A percentile compares a stretch with the other conserved stretches of the same genome.
phyloP scores from a whole-genome alignment of 1,140 invertebrate genomes.

The Zaprionus vittiger region DNA sequence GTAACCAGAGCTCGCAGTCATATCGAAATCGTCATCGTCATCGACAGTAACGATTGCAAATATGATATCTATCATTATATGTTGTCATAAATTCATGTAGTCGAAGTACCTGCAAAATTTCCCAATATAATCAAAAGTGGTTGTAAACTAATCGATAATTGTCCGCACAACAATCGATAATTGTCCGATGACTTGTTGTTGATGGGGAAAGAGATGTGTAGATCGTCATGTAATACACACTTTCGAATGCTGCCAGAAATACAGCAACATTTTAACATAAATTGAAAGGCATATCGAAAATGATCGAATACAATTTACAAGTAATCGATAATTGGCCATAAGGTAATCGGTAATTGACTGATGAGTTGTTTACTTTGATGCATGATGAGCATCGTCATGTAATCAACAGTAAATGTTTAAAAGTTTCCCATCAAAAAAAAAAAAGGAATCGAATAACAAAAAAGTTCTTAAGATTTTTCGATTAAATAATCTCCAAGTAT shows the following conservation, averaged over 20 bases:
- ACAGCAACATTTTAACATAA: not conserved
- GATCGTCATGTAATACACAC: not conserved
- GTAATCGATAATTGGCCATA: not conserved
- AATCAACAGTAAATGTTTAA: not conserved
- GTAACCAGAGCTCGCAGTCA: slow-evolving; percentile 51
- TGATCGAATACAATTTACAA: not conserved
- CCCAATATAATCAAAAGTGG: not conserved
- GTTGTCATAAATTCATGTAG: slow-evolving; percentile 1
- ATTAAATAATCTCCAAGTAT: not conserved
- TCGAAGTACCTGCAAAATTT: slow-evolving; percentile 4
- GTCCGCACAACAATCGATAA: slow-evolving; percentile 5
- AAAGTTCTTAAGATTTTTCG: not conserved
- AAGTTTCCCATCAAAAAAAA: not conserved
- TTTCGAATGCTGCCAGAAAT: not conserved
- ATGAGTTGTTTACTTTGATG: not conserved
- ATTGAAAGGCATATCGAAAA: not conserved
- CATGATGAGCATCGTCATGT: not conserved
- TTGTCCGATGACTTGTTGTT: not conserved
- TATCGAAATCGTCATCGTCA: slow-evolving; percentile 8
- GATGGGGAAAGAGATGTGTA: not conserved
- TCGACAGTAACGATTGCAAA: slow-evolving; percentile 11
- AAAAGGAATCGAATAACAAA: not conserved
- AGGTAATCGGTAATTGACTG: not conserved
- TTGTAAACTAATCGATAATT: slow-evolving; percentile 5
- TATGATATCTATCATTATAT: slow-evolving; percentile 4